Evolutionary conservation across 2,888 invertebrate genomes (phyloP), one percentile per base, ranked within the genome.

Genomic region (Periphyllus acericola): DNA sequence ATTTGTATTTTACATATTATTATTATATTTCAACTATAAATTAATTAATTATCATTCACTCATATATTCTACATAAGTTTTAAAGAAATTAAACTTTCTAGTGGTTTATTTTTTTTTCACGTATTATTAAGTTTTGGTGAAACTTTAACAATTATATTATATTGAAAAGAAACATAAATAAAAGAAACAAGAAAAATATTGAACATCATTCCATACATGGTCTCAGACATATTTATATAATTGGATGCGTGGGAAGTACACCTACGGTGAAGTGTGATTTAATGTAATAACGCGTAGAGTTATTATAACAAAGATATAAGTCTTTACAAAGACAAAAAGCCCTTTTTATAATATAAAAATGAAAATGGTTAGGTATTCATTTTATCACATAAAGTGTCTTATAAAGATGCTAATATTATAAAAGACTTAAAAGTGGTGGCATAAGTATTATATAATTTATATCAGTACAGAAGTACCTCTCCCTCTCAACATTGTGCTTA

Each of bases 241-340:
- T 86, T 79, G 68, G 29, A 34, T 55, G 85, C 71, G 85, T 86
- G 79, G 85, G 85, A 36, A 79, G 79, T 79, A 86, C 85, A 79
- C 85, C 85, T 79, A 86, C 85, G 17, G 6, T 34, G 32, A 19
- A 60, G 66, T 46, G 29, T 60, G 83, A 55, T 75, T 66, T 40
- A 40, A 74, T 74, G 36, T 82, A 71, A 60, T 68, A 29, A 68
- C 8, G 68, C 68, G 11, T 68, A 9, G 60, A 75, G 75, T 74
- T 60, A 74, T 83, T 83, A 83, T 75, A 60, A 75, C 83, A 29
- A 75, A 74, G 6, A 75, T 75, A 66, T 60, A 29, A 40, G 60
- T 40, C 29, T 36, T 21, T 3, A 25, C 46, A 84, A 66, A 66
- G 66, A 84, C 66, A 84, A 76, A 84, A 84, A 84, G 29, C 5